phyloP scores from a whole-genome alignment of 2,888 invertebrate genomes.

The Shargacucullia verbasci region DNA sequence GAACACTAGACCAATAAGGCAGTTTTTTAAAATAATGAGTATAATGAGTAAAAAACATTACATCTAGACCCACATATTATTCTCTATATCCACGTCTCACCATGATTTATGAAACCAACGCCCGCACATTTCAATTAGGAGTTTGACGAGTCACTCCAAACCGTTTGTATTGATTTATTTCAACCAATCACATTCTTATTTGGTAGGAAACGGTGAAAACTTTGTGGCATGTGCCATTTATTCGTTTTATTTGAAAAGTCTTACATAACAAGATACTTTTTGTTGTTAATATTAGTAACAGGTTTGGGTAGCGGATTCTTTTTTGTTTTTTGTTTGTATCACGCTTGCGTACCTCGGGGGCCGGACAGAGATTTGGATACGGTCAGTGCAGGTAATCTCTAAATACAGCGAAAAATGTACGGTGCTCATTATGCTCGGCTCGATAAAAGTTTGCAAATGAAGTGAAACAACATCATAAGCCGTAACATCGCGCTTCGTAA shows the following conservation, averaged over 20 bases:
- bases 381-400: no score
- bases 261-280: neutral
- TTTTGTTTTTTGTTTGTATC: conserved; percentile 18
- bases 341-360: no score
- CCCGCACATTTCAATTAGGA: conserved; percentile 78
- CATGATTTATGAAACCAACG: conserved; percentile 74
- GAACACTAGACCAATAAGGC: no score
- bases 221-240: conserved; percentile 24
- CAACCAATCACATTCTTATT: conserved; percentile 47
- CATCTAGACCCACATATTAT: conserved; percentile 2
- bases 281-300: neutral
- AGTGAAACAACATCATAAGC: no score
- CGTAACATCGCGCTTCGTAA: no score
- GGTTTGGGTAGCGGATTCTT: conserved; percentile 11
- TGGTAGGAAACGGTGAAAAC: conserved; percentile 30
- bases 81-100: conserved; percentile 54
- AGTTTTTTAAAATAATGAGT: no score
- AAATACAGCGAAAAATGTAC: no score
- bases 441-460: no score
- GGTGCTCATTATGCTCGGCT: no score
- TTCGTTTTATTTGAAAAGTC: conserved; percentile 12
- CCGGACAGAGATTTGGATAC: no score
- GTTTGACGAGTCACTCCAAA: conserved; percentile 76
- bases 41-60: no score
- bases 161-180: conserved; percentile 67